Evolutionary conservation across 1,140 invertebrate genomes (phyloP).

Genomic region (Lepidurus apus): DNA sequence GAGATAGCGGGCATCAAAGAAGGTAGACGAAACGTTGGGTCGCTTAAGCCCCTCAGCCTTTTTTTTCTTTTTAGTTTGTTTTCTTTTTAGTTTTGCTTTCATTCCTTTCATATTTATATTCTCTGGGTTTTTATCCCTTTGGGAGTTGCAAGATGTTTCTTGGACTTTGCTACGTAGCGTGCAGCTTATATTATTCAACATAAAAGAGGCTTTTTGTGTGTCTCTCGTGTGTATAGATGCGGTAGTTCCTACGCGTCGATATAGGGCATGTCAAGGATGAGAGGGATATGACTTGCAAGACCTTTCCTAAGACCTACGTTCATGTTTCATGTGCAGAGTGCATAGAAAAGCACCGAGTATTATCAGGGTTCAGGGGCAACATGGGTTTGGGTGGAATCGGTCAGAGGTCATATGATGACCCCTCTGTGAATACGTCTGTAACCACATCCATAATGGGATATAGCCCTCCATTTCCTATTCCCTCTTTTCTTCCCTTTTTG

Average conservation of each 20-base stretch:
- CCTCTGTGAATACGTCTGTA: constrained; percentile 17
- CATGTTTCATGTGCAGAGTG: constrained; percentile 6
- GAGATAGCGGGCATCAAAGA: neutral
- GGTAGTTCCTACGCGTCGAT: neutral
- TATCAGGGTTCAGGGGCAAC: neutral
- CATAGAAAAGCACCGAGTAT: neutral
- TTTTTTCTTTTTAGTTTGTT: neutral
- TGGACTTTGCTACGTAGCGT: neutral
- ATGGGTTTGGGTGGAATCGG: constrained; percentile 6
- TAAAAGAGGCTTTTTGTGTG: neutral
- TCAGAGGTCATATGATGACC: constrained; percentile 16
- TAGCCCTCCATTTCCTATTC: constrained; percentile 10
- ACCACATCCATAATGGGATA: constrained; percentile 12
- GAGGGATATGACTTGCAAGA: neutral
- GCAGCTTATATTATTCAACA: neutral
- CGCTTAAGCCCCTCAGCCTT: neutral
- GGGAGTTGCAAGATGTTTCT: constrained; percentile 14
- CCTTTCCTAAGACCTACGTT: constrained; percentile 6
- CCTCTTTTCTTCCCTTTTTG: neutral
- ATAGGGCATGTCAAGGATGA: constrained; percentile 1
- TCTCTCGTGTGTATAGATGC: neutral
- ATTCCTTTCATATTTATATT: constrained; percentile 20
- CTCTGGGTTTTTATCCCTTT: neutral
- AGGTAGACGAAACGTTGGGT: neutral
- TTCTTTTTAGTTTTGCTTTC: neutral